Conservation (phyloP, 2,797 vertebrate genomes). For the Tokudaia muenninki region DNA sequence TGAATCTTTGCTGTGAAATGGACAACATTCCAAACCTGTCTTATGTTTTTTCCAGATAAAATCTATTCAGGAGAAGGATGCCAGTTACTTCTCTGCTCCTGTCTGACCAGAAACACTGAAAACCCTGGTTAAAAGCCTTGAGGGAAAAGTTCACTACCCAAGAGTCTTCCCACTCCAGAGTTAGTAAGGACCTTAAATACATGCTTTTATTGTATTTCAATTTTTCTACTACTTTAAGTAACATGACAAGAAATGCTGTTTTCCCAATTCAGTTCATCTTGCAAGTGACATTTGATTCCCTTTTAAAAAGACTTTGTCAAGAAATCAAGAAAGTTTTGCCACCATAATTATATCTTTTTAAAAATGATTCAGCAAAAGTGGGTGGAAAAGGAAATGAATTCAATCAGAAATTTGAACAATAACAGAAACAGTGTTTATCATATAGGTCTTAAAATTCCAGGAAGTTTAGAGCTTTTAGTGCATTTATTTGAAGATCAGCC, state of each 20-base stretch:
- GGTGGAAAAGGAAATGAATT: neutral
- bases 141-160: neutral
- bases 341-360: conserved; percentile 10
- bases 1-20: conserved; percentile 57
- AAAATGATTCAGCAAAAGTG: conserved; percentile 34
- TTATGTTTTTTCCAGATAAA: neutral
- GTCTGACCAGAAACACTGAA: conserved; percentile 21
- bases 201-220: conserved; percentile 38
- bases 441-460: neutral
- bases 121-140: conserved; percentile 25
- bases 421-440: conserved; percentile 19
- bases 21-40: neutral
- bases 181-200: conserved; percentile 78
- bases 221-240: conserved; percentile 41
- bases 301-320: neutral
- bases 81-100: conserved; percentile 1
- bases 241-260: conserved; percentile 63
- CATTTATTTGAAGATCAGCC: conserved; percentile 1
- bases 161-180: conserved; percentile 16
- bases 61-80: neutral
- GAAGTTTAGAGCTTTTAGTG: neutral
- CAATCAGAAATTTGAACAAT: neutral
- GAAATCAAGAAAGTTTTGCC: conserved; percentile 37
- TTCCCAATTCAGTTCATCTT: conserved; percentile 50
- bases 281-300: conserved; percentile 32